Evolutionary conservation across 2,797 vertebrate species (phyloP).

Genomic region (Champsocephalus esox): DNA sequence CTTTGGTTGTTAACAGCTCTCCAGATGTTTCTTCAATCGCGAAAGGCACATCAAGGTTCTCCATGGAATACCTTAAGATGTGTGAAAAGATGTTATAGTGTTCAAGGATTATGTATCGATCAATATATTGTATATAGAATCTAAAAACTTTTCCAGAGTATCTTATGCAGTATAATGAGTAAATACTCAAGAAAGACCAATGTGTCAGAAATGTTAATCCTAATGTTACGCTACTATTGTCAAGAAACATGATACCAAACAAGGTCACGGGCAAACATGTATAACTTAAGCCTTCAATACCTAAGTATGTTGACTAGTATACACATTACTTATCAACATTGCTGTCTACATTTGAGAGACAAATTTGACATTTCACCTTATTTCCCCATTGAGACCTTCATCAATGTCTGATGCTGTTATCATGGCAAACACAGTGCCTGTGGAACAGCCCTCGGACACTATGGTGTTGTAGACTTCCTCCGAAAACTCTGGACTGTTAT

Average conservation of each 20-base stretch:
- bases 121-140: not conserved
- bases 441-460: constrained; percentile 79
- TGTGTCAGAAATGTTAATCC: not conserved
- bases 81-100: constrained; percentile 5
- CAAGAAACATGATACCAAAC: not conserved
- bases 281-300: not conserved
- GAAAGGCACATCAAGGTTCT: constrained; percentile 72
- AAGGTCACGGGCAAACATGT: not conserved
- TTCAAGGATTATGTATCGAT: not conserved
- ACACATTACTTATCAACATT: not conserved
- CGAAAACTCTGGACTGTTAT: constrained; percentile 81
- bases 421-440: constrained; percentile 78
- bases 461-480: constrained; percentile 72
- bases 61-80: constrained; percentile 78
- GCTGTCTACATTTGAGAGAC: not conserved
- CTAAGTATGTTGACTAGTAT: not conserved
- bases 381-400: constrained; percentile 75
- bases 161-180: not conserved
- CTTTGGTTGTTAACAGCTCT: constrained; percentile 76
- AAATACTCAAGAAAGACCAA: not conserved
- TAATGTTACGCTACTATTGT: not conserved
- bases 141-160: not conserved
- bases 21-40: constrained; percentile 81
- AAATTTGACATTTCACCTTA: constrained; percentile 72
- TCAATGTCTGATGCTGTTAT: constrained; percentile 81